Evolutionary conservation across 2,888 invertebrate species (phyloP).

Genomic region (Stenotaenia linearis): DNA sequence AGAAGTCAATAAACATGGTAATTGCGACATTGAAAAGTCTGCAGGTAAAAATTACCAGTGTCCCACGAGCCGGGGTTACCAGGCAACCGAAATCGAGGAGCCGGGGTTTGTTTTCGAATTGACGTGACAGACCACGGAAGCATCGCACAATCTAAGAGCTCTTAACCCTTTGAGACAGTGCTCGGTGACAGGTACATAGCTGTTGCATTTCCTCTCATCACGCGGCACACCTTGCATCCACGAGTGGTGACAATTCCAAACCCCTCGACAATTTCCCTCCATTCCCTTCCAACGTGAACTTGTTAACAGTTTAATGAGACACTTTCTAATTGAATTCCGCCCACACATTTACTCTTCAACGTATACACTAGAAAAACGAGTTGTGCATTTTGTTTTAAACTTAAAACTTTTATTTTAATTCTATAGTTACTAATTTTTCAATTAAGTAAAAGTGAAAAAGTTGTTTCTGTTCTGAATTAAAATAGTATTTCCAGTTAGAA

Average conservation of each 20-base stretch:
- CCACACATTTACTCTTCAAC: neutral
- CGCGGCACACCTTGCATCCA: neutral
- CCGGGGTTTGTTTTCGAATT: neutral
- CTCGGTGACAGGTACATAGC: conserved; percentile 28
- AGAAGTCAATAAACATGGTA: conserved; percentile 10
- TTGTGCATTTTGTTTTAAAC: neutral
- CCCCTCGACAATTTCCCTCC: conserved; percentile 6
- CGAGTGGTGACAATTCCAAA: conserved; percentile 1
- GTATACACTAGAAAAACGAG: neutral
- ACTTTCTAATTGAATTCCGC: conserved; percentile 30
- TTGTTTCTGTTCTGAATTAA: no score
- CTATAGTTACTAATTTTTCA: no score
- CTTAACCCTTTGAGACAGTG: conserved; percentile 29
- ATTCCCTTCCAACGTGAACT: neutral
- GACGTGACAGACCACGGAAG: conserved; percentile 15
- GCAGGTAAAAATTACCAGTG: neutral
- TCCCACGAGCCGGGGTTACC: neutral
- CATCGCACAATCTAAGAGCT: conserved; percentile 6
- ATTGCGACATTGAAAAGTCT: neutral
- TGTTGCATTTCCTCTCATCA: conserved; percentile 30
- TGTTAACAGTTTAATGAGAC: conserved; percentile 31
- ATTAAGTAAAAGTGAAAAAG: no score
- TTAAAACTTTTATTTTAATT: neutral
- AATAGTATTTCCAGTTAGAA: no score
- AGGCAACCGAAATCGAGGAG: neutral